phyloP scores from a whole-genome alignment of 2,888 invertebrate species.

The Drosophila subsilvestris region DNA sequence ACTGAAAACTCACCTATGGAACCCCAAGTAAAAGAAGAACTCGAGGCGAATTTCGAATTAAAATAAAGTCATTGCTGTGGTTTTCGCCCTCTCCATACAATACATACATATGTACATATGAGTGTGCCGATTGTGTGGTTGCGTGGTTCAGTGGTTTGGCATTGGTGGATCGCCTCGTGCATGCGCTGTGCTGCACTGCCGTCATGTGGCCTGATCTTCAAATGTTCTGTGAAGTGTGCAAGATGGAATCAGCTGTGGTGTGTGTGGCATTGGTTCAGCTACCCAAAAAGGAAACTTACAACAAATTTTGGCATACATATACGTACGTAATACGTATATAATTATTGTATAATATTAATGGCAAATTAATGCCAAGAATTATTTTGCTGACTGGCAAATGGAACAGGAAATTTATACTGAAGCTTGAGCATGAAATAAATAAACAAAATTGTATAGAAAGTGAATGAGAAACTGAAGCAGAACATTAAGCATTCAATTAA shows the following conservation, averaged over 20 bases:
- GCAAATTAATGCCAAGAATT: background rate
- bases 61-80: slow-evolving; percentile 43
- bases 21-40: slow-evolving; percentile 38
- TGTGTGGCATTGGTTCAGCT: background rate
- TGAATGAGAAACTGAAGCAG: too few species aligned
- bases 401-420: background rate
- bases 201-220: slow-evolving; percentile 6
- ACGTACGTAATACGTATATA: too few species aligned
- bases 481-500: too few species aligned
- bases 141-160: slow-evolving; percentile 49
- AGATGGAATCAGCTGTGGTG: slow-evolving; percentile 12
- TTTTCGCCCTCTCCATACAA: background rate
- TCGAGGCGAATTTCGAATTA: slow-evolving; percentile 45
- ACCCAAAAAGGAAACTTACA: background rate
- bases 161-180: slow-evolving; percentile 45
- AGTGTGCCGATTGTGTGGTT: slow-evolving; percentile 52
- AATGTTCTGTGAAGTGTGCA: slow-evolving; percentile 22
- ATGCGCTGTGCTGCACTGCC: slow-evolving; percentile 21
- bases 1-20: slow-evolving; percentile 36
- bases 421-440: background rate
- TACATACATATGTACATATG: slow-evolving; percentile 11
- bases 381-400: background rate
- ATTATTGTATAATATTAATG: background rate
- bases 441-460: too few species aligned
- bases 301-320: background rate